These are phyloP conservation scores for Myoxocephalus aenaeus DNA, from an alignment of 2,797 vertebrate genomes.

Conservation along the genomic window DNA sequence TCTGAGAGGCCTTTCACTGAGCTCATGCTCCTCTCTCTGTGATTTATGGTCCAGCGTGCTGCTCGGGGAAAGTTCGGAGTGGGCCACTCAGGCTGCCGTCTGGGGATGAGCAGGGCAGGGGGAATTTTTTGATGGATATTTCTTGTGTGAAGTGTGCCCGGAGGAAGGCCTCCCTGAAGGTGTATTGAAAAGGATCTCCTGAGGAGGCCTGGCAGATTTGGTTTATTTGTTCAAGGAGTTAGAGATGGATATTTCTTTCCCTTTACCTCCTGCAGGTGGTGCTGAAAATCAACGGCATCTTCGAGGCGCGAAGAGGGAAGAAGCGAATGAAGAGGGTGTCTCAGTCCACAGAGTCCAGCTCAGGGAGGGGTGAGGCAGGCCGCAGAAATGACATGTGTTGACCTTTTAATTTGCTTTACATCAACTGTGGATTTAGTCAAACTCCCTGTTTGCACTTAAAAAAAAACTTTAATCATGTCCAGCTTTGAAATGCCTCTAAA, in stretches of 20 bases:
- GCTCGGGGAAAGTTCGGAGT: constrained; percentile 28
- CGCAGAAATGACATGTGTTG: neutral
- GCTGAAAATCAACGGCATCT: constrained; percentile 94
- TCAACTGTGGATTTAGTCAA: constrained; percentile 2
- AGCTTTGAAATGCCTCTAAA: neutral
- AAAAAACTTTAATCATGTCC: neutral
- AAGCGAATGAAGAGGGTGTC: constrained; percentile 94
- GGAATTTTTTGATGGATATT: constrained; percentile 49
- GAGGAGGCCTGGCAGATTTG: constrained; percentile 19
- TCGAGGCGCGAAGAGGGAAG: constrained; percentile 94
- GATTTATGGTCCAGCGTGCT: constrained; percentile 45
- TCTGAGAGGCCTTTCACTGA: constrained; percentile 22
- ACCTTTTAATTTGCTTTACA: neutral
- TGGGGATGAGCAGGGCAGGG: constrained; percentile 50
- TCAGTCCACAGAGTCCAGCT: constrained; percentile 92
- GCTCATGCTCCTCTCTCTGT: constrained; percentile 25
- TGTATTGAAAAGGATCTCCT: constrained; percentile 30
- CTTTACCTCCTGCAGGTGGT: constrained; percentile 88
- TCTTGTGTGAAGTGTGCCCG: constrained; percentile 50
- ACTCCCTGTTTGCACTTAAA: neutral
- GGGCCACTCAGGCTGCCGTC: constrained; percentile 41
- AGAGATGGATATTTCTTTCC: constrained; percentile 35
- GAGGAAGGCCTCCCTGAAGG: constrained; percentile 32
- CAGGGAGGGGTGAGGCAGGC: constrained; percentile 89
- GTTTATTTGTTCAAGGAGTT: constrained; percentile 40